Percentiles rank a stretch among this genome's conserved stretches.
Evolutionary conservation across 2,888 invertebrate genomes (phyloP).

Genomic region (Bellardia pandia): DNA sequence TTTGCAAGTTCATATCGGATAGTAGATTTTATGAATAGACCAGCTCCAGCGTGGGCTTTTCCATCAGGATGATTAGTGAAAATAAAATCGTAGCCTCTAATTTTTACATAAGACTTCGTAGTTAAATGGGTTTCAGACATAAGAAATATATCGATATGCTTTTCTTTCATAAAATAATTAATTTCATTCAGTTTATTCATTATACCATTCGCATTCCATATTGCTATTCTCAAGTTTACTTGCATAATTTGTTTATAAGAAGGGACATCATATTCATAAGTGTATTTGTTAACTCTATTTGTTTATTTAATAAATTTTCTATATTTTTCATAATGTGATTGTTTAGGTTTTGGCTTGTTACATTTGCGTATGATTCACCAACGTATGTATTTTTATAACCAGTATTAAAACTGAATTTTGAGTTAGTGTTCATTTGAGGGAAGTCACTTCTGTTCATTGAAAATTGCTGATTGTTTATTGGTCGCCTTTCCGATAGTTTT

Average conservation of each 20-base stretch:
- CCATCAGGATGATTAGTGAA: background rate
- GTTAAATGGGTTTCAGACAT: background rate
- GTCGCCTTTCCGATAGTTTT: background rate
- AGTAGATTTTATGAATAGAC: background rate
- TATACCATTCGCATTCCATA: slow-evolving; percentile 28
- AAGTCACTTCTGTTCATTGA: background rate
- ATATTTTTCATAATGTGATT: slow-evolving; percentile 44
- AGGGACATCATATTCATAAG: slow-evolving; percentile 46
- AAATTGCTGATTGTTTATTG: background rate
- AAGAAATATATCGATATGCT: too few species aligned
- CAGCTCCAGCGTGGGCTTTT: background rate
- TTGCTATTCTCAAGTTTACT: slow-evolving; percentile 1
- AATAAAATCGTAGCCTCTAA: background rate
- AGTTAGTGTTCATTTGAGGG: background rate
- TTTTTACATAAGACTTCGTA: slow-evolving; percentile 56
- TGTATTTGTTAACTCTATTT: slow-evolving; percentile 50
- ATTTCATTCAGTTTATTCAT: slow-evolving; percentile 11
- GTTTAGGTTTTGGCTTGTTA: slow-evolving; percentile 2
- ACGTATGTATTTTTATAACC: background rate
- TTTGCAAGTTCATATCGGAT: background rate
- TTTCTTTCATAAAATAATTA: too few species aligned
- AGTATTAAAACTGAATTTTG: background rate
- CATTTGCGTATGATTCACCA: slow-evolving; percentile 26
- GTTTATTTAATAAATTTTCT: slow-evolving; percentile 38
- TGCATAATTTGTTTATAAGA: slow-evolving; percentile 17